phyloP scores from a whole-genome alignment of 2,797 vertebrate species.

The Gorsachius magnificus region DNA sequence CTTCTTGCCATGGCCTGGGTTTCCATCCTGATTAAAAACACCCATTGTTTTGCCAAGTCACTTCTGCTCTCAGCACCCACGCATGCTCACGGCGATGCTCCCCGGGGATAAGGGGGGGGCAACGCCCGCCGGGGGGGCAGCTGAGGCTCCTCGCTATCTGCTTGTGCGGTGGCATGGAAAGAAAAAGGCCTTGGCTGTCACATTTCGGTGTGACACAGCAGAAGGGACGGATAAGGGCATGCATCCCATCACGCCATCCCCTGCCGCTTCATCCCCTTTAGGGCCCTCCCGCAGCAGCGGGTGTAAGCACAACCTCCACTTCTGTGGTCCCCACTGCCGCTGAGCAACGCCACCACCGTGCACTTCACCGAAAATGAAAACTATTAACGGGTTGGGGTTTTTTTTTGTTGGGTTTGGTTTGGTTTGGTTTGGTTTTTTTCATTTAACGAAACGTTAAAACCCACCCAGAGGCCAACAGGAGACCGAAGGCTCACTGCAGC shows the following conservation, averaged over 20 bases:
- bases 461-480: background rate
- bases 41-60: background rate
- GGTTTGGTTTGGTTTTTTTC: background rate
- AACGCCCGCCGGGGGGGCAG: background rate
- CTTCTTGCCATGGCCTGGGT: background rate
- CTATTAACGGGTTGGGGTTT: background rate
- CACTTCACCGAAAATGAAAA: background rate
- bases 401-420: background rate
- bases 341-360: background rate
- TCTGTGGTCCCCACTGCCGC: background rate
- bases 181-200: background rate
- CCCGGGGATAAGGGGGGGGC: rapidly evolving
- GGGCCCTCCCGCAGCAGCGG: background rate
- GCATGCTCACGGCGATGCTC: rapidly evolving
- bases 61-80: background rate
- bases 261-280: background rate
- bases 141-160: background rate
- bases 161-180: background rate
- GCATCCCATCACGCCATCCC: background rate
- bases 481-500: background rate
- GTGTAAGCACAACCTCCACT: background rate
- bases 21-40: background rate
- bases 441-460: background rate
- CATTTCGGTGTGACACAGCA: background rate
- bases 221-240: background rate